Evolutionary conservation across 1,140 invertebrate genomes (phyloP).

Genomic region (Eurosta solidaginis): DNA sequence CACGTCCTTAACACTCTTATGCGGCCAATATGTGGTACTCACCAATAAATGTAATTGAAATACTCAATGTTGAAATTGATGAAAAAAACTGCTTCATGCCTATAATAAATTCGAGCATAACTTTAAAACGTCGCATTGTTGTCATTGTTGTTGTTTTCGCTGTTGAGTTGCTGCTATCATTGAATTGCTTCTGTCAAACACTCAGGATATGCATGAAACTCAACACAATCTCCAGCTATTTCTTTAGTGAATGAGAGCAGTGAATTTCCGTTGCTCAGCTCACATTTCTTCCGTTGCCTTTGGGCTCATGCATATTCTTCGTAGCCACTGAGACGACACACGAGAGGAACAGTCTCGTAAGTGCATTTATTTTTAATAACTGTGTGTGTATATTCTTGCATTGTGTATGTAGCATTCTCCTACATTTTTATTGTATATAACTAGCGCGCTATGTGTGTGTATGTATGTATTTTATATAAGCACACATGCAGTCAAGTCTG

Average conservation of each 20-base stretch:
- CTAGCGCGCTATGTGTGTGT: neutral
- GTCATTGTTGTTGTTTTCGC: no score
- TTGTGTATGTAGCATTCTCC: neutral
- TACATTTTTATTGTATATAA: neutral
- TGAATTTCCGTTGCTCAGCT: neutral
- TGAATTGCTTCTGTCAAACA: conserved; percentile 21
- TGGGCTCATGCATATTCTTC: neutral
- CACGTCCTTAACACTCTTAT: neutral
- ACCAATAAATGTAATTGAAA: neutral
- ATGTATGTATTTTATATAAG: no score
- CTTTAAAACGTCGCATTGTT: neutral
- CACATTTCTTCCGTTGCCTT: neutral
- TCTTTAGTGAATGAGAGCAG: neutral
- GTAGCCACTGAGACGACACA: conserved; percentile 18
- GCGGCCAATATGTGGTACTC: neutral
- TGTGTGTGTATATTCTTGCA: neutral
- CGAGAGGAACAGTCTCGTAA: neutral
- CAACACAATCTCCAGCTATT: neutral
- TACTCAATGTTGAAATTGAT: neutral
- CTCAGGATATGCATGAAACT: conserved; percentile 4
- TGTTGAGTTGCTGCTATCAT: neutral
- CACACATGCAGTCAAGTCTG: no score
- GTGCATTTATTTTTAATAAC: conserved; percentile 17
- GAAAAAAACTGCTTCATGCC: neutral
- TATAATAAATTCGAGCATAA: neutral